These are phyloP conservation scores for Gisinianus flammeolus DNA, from an alignment of 2,888 invertebrate species.

Conservation along the genomic window DNA sequence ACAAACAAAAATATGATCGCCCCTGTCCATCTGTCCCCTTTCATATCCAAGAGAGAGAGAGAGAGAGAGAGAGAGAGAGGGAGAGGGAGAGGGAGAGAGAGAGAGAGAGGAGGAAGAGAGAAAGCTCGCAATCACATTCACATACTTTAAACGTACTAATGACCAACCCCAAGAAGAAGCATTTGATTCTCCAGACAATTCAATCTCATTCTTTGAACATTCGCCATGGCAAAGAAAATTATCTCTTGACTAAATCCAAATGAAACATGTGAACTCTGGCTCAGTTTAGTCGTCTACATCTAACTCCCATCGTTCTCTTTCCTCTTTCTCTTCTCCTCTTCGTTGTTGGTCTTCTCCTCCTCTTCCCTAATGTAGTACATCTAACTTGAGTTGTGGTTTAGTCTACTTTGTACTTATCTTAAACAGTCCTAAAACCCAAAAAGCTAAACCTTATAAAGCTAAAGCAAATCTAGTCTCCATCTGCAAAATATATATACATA, in stretches of 20 bases:
- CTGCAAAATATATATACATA: not conserved
- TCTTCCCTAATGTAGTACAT: not conserved
- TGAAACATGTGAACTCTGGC: not conserved
- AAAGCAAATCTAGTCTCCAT: not conserved
- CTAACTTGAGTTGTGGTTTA: not conserved
- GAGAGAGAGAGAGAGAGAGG: not conserved
- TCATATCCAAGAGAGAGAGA: not conserved
- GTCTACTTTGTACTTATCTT: not conserved
- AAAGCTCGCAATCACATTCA: not conserved
- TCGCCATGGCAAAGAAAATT: not conserved
- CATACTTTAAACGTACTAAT: not conserved
- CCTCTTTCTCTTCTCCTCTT: not conserved
- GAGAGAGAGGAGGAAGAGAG: too few species aligned
- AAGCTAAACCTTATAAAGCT: not conserved
- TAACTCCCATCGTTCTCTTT: not conserved
- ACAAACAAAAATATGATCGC: too few species aligned
- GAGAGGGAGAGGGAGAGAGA: too few species aligned
- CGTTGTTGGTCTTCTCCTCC: too few species aligned
- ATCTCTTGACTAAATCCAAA: slow-evolving; percentile 21
- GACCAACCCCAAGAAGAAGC: slow-evolving; percentile 3
- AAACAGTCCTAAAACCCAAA: not conserved
- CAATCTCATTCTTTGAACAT: not conserved
- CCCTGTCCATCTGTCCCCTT: too few species aligned
- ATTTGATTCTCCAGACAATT: slow-evolving; percentile 11
- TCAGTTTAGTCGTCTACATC: not conserved